Conservation (phyloP, 2,113 vertebrate species). For the Rattus rattus region DNA sequence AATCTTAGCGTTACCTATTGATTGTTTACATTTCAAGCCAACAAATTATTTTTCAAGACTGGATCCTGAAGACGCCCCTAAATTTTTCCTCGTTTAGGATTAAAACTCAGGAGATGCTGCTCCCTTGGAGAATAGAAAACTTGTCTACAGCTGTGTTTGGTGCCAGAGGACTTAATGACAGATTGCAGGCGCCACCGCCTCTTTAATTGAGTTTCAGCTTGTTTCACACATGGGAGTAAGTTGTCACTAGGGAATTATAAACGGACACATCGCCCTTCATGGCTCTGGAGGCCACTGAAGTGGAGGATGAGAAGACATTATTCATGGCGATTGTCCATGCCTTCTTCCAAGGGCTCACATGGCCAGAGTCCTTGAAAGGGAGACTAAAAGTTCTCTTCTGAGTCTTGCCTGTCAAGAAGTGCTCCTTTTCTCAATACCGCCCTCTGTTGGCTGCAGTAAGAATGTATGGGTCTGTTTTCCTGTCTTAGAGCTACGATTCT, state of each 20-base stretch:
- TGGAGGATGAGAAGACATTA: slow-evolving; percentile 59
- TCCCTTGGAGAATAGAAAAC: slow-evolving; percentile 7
- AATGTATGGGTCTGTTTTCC: background rate
- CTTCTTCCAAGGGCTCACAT: slow-evolving; percentile 12
- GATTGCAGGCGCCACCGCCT: slow-evolving; percentile 44
- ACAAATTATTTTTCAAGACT: slow-evolving; percentile 53
- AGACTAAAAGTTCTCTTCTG: background rate
- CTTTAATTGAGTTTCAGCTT: slow-evolving; percentile 71
- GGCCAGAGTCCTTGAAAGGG: background rate
- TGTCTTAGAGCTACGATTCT: background rate
- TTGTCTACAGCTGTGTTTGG: slow-evolving; percentile 26
- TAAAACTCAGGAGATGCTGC: slow-evolving; percentile 36
- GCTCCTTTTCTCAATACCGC: background rate
- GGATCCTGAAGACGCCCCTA: slow-evolving; percentile 4
- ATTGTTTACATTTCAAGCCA: slow-evolving; percentile 52
- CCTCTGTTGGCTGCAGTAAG: background rate
- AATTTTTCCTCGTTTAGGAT: slow-evolving; percentile 13
- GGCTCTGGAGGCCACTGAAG: slow-evolving; percentile 48
- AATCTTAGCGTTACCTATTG: background rate
- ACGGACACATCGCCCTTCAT: slow-evolving; percentile 55
- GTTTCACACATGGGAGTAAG: slow-evolving; percentile 68
- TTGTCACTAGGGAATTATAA: slow-evolving; percentile 72
- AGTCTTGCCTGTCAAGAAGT: background rate
- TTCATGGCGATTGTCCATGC: slow-evolving; percentile 59
- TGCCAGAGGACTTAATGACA: slow-evolving; percentile 63